Conservation (phyloP, 2,797 vertebrate genomes). For the Aphelocoma californica region DNA sequence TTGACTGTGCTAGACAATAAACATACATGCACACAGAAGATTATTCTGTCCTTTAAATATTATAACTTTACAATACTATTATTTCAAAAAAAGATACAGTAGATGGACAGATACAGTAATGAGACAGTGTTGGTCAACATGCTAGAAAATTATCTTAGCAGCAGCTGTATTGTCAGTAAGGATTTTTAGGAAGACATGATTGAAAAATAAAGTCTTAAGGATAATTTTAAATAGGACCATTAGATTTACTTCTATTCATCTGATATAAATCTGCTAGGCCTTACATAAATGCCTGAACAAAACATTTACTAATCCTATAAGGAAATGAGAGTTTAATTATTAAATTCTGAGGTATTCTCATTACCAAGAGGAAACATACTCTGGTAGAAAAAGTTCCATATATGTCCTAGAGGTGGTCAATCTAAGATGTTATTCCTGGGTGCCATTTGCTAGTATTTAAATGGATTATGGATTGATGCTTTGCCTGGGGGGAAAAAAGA, state of each 20-base stretch:
- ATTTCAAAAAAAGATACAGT: not conserved
- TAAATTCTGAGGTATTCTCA: not conserved
- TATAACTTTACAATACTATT: not conserved
- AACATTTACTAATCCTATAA: not conserved
- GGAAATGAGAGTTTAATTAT: not conserved
- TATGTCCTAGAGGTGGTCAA: not conserved
- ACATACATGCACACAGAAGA: accelerated
- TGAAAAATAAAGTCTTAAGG: not conserved
- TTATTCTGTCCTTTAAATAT: not conserved
- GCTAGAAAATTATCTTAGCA: not conserved
- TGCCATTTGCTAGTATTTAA: not conserved
- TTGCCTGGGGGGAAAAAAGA: not conserved
- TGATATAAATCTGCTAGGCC: not conserved
- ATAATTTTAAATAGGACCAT: not conserved
- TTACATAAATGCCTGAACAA: not conserved
- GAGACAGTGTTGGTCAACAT: not conserved
- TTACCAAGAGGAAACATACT: not conserved
- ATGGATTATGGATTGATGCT: not conserved
- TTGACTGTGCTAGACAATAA: not conserved
- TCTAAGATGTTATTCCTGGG: not conserved
- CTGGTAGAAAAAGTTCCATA: not conserved
- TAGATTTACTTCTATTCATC: not conserved
- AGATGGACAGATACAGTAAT: not conserved
- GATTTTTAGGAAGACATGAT: not conserved
- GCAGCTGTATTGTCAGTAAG: not conserved